Evolutionary conservation across 2,113 vertebrate species (phyloP).

Genomic region (Cygnus atratus): DNA sequence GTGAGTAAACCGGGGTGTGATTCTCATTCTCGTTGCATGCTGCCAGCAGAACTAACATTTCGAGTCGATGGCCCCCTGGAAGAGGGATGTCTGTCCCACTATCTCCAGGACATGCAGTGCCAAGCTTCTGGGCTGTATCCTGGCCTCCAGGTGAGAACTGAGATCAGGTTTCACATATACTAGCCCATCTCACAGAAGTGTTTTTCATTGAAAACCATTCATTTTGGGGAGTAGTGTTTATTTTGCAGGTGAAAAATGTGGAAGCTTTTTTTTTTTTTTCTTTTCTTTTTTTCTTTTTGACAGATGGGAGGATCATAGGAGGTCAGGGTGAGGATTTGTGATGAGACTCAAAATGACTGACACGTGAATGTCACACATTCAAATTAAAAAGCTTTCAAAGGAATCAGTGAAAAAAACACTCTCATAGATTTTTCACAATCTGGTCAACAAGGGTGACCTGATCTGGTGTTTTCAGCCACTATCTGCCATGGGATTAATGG

Average conservation of each 20-base stretch:
- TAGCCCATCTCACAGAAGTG: not conserved
- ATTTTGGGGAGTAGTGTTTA: not conserved
- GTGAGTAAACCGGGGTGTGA: not conserved
- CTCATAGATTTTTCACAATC: conserved; percentile 38
- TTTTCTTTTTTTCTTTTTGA: not conserved
- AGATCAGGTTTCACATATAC: not conserved
- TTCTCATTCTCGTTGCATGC: rapidly evolving
- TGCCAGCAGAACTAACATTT: rapidly evolving
- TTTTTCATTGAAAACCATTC: not conserved
- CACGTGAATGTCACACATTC: not conserved
- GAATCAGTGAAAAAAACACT: not conserved
- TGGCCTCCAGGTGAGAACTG: rapidly evolving
- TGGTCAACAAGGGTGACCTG: conserved; percentile 45
- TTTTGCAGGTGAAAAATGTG: conserved; percentile 7
- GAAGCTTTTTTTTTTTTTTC: not conserved
- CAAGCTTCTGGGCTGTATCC: not conserved
- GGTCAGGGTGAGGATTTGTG: conserved; percentile 8
- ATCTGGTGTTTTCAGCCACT: conserved; percentile 46
- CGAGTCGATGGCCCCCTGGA: rapidly evolving
- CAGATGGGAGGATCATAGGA: not conserved
- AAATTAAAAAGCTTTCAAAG: conserved; percentile 36
- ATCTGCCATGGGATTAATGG: conserved; percentile 45
- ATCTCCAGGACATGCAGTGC: not conserved
- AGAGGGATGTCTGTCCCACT: rapidly evolving
- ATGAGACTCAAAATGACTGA: not conserved